phyloP scores from a whole-genome alignment of 2,113 vertebrate genomes.

The Gadus chalcogrammus region DNA sequence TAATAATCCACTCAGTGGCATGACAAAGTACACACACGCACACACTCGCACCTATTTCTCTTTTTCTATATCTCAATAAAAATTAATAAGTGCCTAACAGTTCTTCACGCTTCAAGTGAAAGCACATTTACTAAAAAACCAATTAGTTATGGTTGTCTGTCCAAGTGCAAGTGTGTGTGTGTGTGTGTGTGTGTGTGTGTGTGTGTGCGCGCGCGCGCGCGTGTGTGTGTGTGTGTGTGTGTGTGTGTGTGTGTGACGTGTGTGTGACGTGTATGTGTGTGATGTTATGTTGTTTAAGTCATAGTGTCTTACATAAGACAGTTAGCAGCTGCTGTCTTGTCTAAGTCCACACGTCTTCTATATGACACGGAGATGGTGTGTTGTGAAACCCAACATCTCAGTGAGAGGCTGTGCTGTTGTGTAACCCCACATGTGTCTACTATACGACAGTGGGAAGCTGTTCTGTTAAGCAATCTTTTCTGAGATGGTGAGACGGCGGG shows the following conservation, averaged over 20 bases:
- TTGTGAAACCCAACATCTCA: too few relatives aligned
- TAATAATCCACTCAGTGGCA: not conserved
- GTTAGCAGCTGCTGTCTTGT: not conserved
- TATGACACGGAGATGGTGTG: too few relatives aligned
- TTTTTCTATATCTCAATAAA: not conserved
- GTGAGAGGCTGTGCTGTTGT: not conserved
- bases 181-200: not conserved
- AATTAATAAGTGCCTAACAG: not conserved
- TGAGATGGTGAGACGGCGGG: not conserved
- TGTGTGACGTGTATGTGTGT: not conserved
- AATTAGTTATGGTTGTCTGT: not conserved
- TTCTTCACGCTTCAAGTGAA: too few relatives aligned
- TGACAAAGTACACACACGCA: not conserved
- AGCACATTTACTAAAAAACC: too few relatives aligned
- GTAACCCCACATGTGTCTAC: not conserved
- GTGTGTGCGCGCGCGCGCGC: accelerated
- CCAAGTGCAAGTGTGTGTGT: not conserved
- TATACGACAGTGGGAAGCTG: too few relatives aligned
- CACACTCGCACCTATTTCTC: not conserved
- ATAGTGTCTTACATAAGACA: not conserved
- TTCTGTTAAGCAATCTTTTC: too few relatives aligned
- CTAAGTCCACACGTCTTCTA: not conserved
- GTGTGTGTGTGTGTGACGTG: not conserved
- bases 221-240: not conserved
- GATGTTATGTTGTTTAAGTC: too few relatives aligned